Conservation (phyloP, 2,113 vertebrate genomes). For the Aegotheles bennettii region DNA sequence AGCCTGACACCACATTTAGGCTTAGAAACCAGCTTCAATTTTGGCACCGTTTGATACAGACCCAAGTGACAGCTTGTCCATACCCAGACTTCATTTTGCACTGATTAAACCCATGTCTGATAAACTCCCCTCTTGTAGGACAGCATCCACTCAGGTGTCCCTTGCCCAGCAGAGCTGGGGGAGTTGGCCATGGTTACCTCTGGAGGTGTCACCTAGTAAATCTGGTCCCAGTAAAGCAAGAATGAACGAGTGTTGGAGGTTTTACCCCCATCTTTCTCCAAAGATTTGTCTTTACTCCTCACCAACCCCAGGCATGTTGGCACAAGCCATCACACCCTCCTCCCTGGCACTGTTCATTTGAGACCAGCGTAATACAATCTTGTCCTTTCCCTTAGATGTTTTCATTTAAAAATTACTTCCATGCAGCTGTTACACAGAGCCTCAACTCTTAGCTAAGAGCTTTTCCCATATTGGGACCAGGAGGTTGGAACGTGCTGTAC, state of each 20-base stretch:
- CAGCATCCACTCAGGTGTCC: not conserved
- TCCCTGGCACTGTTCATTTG: not conserved
- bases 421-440: not conserved
- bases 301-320: not conserved
- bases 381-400: not conserved
- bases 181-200: not conserved
- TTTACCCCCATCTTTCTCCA: not conserved
- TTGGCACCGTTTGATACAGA: not conserved
- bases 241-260: not conserved
- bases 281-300: not conserved
- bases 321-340: not conserved
- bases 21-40: not conserved
- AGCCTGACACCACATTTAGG: not conserved
- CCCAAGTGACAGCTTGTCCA: not conserved
- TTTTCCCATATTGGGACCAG: not conserved
- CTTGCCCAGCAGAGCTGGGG: not conserved
- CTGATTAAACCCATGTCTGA: no score
- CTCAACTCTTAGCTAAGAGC: rapidly evolving
- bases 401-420: not conserved
- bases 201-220: not conserved
- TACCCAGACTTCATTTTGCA: not conserved
- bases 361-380: not conserved
- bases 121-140: not conserved
- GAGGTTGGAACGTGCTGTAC: not conserved
- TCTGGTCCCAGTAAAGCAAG: not conserved